Conservation (phyloP, 2,888 invertebrate species). For the Meiosimyza decipiens region DNA sequence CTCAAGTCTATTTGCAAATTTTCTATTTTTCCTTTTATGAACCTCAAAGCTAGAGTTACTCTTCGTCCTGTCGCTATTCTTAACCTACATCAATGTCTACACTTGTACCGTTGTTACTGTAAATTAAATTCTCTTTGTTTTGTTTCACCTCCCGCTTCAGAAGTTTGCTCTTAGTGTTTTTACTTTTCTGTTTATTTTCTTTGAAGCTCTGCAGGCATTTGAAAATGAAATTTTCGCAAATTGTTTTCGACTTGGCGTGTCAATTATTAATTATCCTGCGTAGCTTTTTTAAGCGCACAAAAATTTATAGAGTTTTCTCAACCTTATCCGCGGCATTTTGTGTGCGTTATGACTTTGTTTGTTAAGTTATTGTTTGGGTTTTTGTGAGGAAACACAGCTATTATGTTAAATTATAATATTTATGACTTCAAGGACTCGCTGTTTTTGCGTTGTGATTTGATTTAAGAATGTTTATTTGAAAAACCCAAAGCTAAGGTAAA, state of each 20-base stretch:
- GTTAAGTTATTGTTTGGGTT: no score
- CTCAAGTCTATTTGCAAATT: no score
- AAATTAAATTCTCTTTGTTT: no score
- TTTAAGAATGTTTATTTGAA: no score
- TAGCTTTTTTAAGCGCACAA: neutral
- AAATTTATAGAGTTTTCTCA: neutral
- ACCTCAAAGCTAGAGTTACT: no score
- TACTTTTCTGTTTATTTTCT: neutral
- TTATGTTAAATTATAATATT: neutral
- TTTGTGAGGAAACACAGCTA: neutral
- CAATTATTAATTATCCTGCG: slow-evolving; percentile 11
- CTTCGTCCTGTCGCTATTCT: neutral
- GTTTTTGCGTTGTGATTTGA: neutral
- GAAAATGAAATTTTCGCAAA: slow-evolving; percentile 5
- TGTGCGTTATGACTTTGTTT: no score
- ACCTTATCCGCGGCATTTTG: no score
- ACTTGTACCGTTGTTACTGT: no score
- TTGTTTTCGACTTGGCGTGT: slow-evolving; percentile 14
- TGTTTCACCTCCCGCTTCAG: no score
- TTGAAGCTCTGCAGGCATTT: neutral
- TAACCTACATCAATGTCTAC: slow-evolving; percentile 31
- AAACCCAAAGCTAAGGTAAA: neutral
- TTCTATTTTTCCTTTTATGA: no score
- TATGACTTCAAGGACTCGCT: neutral
- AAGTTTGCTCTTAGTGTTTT: neutral